Evolutionary conservation across 2,888 invertebrate species (phyloP).

Genomic region (Papilio gigon): DNA sequence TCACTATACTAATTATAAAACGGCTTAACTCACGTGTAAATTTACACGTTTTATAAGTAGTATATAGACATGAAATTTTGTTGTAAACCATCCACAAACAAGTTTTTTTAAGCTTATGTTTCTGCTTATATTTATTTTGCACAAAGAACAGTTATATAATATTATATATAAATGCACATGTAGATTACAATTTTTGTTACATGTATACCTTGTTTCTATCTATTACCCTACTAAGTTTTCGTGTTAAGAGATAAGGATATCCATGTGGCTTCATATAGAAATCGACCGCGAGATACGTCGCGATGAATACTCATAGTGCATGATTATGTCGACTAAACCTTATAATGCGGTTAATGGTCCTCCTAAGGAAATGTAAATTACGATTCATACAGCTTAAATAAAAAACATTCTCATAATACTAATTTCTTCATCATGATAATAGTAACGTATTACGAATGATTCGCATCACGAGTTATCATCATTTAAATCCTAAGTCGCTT

Average conservation of each 20-base stretch:
- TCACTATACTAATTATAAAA: no score
- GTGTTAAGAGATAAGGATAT: background rate
- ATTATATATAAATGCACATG: no score
- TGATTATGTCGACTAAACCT: background rate
- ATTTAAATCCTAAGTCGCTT: slow-evolving; percentile 3
- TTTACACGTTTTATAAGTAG: no score
- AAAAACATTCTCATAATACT: background rate
- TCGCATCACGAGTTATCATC: slow-evolving; percentile 3
- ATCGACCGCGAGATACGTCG: background rate
- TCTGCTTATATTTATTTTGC: no score
- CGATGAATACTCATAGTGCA: background rate
- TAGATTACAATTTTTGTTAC: no score
- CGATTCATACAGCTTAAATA: background rate
- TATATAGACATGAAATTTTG: no score
- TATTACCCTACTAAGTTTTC: no score
- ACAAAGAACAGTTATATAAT: no score
- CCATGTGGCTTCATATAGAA: background rate
- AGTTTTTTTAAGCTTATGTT: no score
- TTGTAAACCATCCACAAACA: no score
- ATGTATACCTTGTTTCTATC: no score
- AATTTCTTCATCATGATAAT: background rate
- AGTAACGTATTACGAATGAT: background rate
- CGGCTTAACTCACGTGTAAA: no score
- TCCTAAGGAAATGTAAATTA: background rate
- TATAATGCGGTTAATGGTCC: background rate